Evolutionary conservation across 2,888 invertebrate genomes (phyloP), one percentile per base, ranked within the genome.

Genomic region (Scaptodrosophila latifasciaeformis): DNA sequence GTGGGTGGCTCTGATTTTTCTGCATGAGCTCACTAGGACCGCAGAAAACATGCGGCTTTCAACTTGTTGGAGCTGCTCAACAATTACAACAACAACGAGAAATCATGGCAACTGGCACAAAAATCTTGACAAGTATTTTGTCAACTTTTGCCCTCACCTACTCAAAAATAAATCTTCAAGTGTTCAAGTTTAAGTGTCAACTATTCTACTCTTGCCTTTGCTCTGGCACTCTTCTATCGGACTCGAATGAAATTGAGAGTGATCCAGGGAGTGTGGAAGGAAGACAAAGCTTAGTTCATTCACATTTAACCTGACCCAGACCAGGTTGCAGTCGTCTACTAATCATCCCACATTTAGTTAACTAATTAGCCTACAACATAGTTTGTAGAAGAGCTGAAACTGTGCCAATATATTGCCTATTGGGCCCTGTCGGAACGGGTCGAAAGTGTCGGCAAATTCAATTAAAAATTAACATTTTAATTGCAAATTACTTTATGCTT

Each of bases 381-480:
- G n/a, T n/a, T n/a, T n/a, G n/a, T 24, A 7, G 24, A 7, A 24
- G 7, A 24, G 24, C 24, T 7, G 24, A 3, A 24, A 7, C 24
- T 24, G 24, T 24, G 4, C 24, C 4, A 24, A 5, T 24, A 7
- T 7, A 30, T 47, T 53, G 48, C 44, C 45, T 40, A 54, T 35
- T 60, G 40, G 24, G 40, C 30, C 31, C 7, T 21, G 9, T 37
- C 6, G 12, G 18, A 37, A 17, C 15, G 3, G 17, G 17, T 17
- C 10, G 37, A 13, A 18, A 37, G 67, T 58, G 65, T n/a, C n/a
- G n/a, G n/a, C n/a, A n/a, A n/a, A 82, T 75, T 82, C 63, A 79
- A 82, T 82, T 82, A 69, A 72, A 72, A 82, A 82, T 82, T 82
- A 75, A 67, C 81, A 82, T 82, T 81, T 82, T 77, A 81, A 79